Percentiles rank a stretch among this genome's conserved stretches.
phyloP scores from a whole-genome alignment of 2,113 vertebrate species.

The Furnarius figulus region DNA sequence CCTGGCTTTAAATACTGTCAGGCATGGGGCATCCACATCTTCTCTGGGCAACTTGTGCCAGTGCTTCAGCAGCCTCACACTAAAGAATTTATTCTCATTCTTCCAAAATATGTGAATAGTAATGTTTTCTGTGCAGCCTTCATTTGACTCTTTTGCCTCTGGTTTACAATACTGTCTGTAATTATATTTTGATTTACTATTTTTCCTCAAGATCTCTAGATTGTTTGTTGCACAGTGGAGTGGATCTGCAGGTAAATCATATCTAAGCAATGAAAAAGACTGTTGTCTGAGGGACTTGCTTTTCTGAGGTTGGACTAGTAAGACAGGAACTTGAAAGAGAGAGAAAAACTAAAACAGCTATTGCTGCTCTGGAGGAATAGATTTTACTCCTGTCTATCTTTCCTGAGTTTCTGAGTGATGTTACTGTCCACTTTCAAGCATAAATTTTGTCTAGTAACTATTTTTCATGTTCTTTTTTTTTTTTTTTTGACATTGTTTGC shows the following conservation, averaged over 20 bases:
- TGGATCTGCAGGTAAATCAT: neutral
- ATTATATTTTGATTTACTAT: neutral
- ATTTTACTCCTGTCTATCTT: neutral
- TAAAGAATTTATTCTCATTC: neutral
- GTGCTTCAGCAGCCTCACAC: neutral
- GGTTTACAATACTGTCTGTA: neutral
- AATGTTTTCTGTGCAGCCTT: neutral
- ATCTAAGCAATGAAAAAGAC: neutral
- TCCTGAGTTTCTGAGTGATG: neutral
- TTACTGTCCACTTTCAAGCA: neutral
- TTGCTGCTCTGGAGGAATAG: neutral
- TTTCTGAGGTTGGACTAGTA: neutral
- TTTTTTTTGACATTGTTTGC: neutral
- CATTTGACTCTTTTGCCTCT: neutral
- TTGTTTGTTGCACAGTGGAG: neutral
- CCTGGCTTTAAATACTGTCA: neutral
- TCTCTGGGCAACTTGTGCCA: neutral
- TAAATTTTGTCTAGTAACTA: neutral
- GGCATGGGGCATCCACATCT: neutral
- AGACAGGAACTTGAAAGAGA: neutral
- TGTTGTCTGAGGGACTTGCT: neutral
- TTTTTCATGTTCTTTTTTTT: neutral
- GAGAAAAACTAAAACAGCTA: neutral
- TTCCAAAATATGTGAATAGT: neutral
- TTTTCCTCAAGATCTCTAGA: neutral